Evolutionary conservation across 1,140 invertebrate genomes (phyloP), one percentile per base, ranked within the genome.

Genomic region (Macrostomum lignano): DNA sequence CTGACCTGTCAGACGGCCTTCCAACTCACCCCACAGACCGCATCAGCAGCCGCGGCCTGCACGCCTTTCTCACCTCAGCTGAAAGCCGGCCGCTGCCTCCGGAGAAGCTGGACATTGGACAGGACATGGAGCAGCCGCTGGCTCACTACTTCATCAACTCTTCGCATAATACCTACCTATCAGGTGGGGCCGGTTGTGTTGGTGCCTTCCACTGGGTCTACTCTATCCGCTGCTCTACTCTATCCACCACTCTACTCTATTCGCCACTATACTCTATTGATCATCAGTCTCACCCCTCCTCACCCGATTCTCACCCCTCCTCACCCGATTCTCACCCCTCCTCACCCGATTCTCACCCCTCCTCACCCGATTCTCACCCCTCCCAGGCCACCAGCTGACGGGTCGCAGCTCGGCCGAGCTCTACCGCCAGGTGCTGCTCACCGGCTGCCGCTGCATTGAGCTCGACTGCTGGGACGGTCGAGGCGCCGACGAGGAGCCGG

Each of bases 81-180:
- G 88, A 96, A 56, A 96, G 96, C 60, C 79, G 86, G 0, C 86
- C 88, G 0, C 86, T 96, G 31, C 94, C 94, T 60, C 62, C 94
- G 28, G 88, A 94, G 59, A 65, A 82, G 13, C 63, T 94, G 33
- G 86, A 94, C 47, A 74, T 84, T 42, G 91, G 93, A 50, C 23
- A 69, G 49, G 84, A 96, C 42, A 94, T 96, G 86, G 82, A 94
- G 52, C 82, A 94, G 49, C 81, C 88, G 0, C 50, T 96, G 14
- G 68, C 75, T 21, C 86, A 96, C 52, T 98, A 96, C 61, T 96
- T 93, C 52, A 94, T 96, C 42, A 98, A 96, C 64, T 91, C 81
- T 17, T 94, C 86, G 30, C 91, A 98, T 58, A 98, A 98, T 52
- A 96, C 88, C 6, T 98, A 98, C 58, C 65, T 98, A 21, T 73